Percentiles rank a stretch among this genome's conserved stretches.
These are phyloP conservation scores for Leptopilina myrica DNA, from an alignment of 2,888 invertebrate species.

Conservation along the genomic window DNA sequence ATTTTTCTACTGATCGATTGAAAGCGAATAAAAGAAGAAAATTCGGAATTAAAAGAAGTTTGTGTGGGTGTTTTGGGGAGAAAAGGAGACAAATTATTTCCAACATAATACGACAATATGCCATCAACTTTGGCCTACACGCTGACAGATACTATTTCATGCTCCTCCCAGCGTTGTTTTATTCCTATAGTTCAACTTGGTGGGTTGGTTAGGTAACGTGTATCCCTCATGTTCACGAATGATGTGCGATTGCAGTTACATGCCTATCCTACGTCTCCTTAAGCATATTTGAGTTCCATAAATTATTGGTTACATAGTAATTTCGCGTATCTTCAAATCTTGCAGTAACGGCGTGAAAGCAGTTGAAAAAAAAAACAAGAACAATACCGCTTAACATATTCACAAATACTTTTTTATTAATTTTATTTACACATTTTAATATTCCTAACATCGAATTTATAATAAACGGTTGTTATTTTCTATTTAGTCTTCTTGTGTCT, in stretches of 20 bases:
- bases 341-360: neutral
- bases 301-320: constrained; percentile 17
- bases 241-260: neutral
- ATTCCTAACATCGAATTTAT: no score
- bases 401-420: neutral
- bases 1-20: no score
- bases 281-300: constrained; percentile 18
- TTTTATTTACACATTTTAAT: neutral
- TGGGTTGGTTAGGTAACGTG: constrained; percentile 48
- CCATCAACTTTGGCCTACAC: constrained; percentile 71
- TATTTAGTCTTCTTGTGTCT: no score
- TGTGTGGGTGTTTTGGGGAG: constrained; percentile 63
- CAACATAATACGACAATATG: constrained; percentile 69
- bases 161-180: constrained; percentile 47
- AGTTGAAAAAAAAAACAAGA: neutral
- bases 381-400: neutral
- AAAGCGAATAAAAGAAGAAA: neutral
- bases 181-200: constrained; percentile 44
- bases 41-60: constrained; percentile 10
- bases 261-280: constrained; percentile 35
- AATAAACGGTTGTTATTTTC: no score
- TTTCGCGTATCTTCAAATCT: constrained; percentile 16
- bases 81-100: constrained; percentile 66
- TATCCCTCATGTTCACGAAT: no score
- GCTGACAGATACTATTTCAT: constrained; percentile 67